phyloP scores from a whole-genome alignment of 2,888 invertebrate genomes.

The Lasius platythorax region DNA sequence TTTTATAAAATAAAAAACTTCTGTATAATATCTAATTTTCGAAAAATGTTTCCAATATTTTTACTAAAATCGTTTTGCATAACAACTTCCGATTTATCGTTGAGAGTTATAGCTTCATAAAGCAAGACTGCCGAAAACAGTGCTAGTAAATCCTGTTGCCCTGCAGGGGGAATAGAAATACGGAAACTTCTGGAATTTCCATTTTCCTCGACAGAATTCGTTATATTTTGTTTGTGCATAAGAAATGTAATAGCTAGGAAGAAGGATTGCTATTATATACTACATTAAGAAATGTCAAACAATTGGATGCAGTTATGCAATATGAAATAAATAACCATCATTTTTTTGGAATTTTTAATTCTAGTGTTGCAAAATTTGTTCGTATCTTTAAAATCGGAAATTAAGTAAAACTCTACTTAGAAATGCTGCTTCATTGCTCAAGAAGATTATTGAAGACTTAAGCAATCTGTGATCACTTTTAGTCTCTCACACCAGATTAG shows the following conservation, averaged over 20 bases:
- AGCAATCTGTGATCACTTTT: background rate
- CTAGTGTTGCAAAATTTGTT: background rate
- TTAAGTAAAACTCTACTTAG: background rate
- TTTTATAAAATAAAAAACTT: background rate
- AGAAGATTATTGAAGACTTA: background rate
- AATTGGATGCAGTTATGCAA: background rate
- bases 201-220: conserved; percentile 17
- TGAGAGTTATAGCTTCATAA: conserved; percentile 33
- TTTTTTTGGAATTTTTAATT: background rate
- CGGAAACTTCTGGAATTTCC: conserved; percentile 28
- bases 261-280: background rate
- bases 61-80: conserved; percentile 8
- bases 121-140: conserved; percentile 19
- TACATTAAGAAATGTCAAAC: background rate
- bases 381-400: background rate
- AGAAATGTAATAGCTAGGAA: background rate
- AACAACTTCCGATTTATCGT: conserved; percentile 8
- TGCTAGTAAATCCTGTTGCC: conserved; percentile 6
- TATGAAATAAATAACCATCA: background rate
- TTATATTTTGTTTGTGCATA: conserved; percentile 29
- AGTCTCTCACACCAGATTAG: background rate
- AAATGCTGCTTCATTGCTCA: background rate
- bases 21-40: background rate
- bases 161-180: conserved; percentile 15
- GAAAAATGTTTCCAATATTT: background rate